Conservation (phyloP, 2,113 vertebrate genomes). For the Suricata suricatta region DNA sequence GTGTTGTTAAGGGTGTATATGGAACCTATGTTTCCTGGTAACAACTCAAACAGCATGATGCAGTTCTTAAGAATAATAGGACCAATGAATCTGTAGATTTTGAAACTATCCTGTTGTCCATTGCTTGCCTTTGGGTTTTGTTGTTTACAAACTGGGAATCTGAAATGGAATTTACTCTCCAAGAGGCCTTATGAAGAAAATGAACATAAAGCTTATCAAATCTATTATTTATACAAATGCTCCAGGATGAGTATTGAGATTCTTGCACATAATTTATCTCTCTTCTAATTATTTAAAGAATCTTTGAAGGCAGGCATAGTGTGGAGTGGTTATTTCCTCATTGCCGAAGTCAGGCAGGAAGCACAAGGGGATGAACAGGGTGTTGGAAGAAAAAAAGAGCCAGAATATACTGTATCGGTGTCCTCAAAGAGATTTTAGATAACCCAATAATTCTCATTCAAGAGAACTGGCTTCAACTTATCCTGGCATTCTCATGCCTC, state of each 20-base stretch:
- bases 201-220: neutral
- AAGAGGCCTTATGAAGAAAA: slow-evolving; percentile 3
- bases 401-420: slow-evolving; percentile 80
- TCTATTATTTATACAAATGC: neutral
- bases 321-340: slow-evolving; percentile 70
- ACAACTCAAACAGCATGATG: neutral
- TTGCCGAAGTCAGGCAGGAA: slow-evolving; percentile 78
- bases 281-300: slow-evolving; percentile 35
- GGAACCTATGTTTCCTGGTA: neutral
- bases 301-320: slow-evolving; percentile 72
- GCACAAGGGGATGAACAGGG: slow-evolving; percentile 75
- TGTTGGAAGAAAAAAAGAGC: slow-evolving; percentile 77
- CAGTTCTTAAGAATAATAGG: neutral
- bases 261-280: neutral
- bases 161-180: neutral
- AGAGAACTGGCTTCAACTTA: slow-evolving; percentile 77
- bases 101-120: neutral
- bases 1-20: neutral
- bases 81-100: neutral
- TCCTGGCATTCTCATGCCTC: slow-evolving; percentile 74
- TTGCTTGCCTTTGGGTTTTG: neutral
- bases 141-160: slow-evolving; percentile 22
- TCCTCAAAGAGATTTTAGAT: slow-evolving; percentile 82
- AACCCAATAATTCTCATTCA: slow-evolving; percentile 82
- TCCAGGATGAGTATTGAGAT: neutral